Evolutionary conservation across 2,888 invertebrate genomes (phyloP), one percentile per base, ranked within the genome.

Genomic region (Leptopilina myrica): DNA sequence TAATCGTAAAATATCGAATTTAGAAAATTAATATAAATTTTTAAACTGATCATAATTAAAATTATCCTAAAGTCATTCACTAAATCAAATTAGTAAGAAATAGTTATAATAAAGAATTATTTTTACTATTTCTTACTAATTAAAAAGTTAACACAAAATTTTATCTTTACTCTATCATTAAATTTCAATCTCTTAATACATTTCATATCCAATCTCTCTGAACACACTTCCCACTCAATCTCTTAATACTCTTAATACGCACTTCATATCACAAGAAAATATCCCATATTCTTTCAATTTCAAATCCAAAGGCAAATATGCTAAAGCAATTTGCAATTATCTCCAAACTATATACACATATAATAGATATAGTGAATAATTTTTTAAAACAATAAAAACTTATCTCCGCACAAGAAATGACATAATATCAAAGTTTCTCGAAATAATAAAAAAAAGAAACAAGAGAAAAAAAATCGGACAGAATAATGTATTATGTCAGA

Each of bases 121-220:
- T 1, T 33, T 33, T 33, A 33, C 33, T 33, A 5, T 33, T 33
- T 33, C 3, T 33, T 33, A 33, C 76, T 49, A 64, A 56, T 53
- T n/a, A 79, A 15, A 77, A 20, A 15, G n/a, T n/a, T 77, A 15
- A 77, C n/a, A 15, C 14, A 76, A 11, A 59, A 12, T 33, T 14
- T 4, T 49, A 56, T 43, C 77, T 77, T 77, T 8, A 14, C 62
- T 33, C 15, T 9, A 3, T 5, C 9, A 26, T 62, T 20, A 3
- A 62, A 62, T 62, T 20, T 6, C 15, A 5, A 62, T 7, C 20
- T 59, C 7, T 15, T 59, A 62, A 20, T 62, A 20, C 7, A 9
- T 20, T 15, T 15, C 0, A 49, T 49, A 49, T 49, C 49, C 11
- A 33, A 33, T 33, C 33, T 33, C 33, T 33, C 33, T 33, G 3